These are phyloP conservation scores for Chloroceryle inda DNA, from an alignment of 2,797 vertebrate species.

Conservation along the genomic window DNA sequence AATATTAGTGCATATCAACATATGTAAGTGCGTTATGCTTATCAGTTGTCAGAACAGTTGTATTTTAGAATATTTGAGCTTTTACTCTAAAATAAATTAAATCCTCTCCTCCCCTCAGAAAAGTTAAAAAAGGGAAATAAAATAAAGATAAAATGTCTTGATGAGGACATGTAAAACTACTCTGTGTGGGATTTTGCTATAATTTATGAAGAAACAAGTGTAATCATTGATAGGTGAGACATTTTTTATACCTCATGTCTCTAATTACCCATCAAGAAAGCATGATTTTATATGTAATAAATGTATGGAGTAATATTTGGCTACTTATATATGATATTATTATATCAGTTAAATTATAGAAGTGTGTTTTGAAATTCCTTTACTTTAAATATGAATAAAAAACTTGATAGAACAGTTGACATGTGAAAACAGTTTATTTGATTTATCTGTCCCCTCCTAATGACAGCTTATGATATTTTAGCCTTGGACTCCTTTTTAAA, in stretches of 20 bases:
- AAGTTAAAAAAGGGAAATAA: not conserved
- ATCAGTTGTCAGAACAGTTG: not conserved
- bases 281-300: not conserved
- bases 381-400: not conserved
- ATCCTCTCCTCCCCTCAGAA: not conserved
- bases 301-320: not conserved
- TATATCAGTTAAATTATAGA: not conserved
- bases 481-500: not conserved
- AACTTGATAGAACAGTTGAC: not conserved
- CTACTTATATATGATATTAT: not conserved
- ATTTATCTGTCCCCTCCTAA: not conserved
- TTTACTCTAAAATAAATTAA: not conserved
- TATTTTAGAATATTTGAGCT: not conserved
- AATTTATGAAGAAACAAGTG: not conserved
- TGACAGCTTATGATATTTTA: not conserved
- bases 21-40: rapidly evolving
- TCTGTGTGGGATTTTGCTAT: rapidly evolving
- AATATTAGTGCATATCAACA: rapidly evolving
- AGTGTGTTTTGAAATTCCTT: not conserved
- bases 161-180: not conserved
- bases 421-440: not conserved
- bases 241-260: not conserved
- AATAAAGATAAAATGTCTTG: not conserved
- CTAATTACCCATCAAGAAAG: not conserved
- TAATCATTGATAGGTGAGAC: not conserved